Percentiles rank a stretch among this genome's conserved stretches.
Conservation (phyloP, 2,888 invertebrate species). For the Noctua comes region DNA sequence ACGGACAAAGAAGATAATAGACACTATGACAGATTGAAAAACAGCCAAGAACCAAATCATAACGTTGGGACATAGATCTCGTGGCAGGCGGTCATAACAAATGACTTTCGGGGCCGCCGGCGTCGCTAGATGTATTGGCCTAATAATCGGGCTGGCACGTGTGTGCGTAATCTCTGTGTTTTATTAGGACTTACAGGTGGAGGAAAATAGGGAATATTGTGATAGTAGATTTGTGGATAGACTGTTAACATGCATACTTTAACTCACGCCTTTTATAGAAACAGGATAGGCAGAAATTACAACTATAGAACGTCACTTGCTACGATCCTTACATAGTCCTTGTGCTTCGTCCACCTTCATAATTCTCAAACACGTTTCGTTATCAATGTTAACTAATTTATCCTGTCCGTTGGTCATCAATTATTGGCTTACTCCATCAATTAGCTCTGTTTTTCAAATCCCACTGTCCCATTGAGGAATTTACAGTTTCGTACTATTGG, state of each 20-base stretch:
- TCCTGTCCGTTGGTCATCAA: neutral
- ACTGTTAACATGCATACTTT: neutral
- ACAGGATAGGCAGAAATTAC: neutral
- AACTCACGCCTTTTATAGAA: neutral
- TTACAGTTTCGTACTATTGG: neutral
- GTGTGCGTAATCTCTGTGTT: conserved; percentile 39
- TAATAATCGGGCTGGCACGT: conserved; percentile 48
- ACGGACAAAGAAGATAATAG: conserved; percentile 21
- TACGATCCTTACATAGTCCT: neutral
- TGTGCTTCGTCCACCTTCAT: neutral
- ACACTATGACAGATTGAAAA: conserved; percentile 49
- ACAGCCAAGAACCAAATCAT: conserved; percentile 44
- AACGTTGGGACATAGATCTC: conserved; percentile 43
- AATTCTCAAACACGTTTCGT: neutral
- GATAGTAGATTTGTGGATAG: neutral
- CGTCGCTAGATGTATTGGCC: conserved; percentile 46
- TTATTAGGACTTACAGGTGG: conserved; percentile 33
- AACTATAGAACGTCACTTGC: neutral
- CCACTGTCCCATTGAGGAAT: neutral
- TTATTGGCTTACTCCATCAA: neutral
- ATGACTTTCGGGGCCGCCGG: conserved; percentile 32
- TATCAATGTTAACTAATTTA: neutral
- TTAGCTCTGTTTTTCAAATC: neutral
- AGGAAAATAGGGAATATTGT: neutral
- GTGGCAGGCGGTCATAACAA: conserved; percentile 42